Evolutionary conservation across 1,140 invertebrate genomes (phyloP).

Genomic region (Drosophila sp.): DNA sequence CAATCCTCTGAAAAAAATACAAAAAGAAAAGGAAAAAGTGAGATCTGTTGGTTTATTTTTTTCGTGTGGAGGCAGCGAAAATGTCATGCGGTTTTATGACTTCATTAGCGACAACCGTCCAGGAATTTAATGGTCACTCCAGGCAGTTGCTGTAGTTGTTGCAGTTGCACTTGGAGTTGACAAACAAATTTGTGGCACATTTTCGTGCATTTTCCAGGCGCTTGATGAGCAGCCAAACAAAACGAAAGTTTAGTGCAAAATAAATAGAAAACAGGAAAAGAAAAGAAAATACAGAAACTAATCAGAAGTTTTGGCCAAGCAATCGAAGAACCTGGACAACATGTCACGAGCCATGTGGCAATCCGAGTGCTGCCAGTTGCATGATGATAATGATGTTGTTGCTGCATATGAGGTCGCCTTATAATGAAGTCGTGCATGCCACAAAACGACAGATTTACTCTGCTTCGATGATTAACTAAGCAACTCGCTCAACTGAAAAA

Average conservation of each 20-base stretch:
- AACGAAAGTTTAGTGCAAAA: conserved; percentile 60
- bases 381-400: conserved; percentile 35
- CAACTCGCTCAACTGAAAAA: conserved; percentile 33
- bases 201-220: conserved; percentile 62
- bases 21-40: conserved; percentile 58
- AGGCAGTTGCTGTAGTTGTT: not conserved
- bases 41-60: conserved; percentile 62
- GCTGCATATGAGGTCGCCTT: conserved; percentile 75
- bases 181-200: conserved; percentile 77
- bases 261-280: not conserved
- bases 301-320: conserved; percentile 56
- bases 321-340: conserved; percentile 46
- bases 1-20: conserved; percentile 49
- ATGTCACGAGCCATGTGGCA: conserved; percentile 65
- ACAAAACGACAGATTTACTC: conserved; percentile 43
- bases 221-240: conserved; percentile 59
- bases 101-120: conserved; percentile 74
- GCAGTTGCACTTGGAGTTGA: conserved; percentile 11
- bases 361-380: conserved; percentile 7
- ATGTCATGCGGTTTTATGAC: conserved; percentile 82
- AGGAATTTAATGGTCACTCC: conserved; percentile 70
- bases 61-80: conserved; percentile 61
- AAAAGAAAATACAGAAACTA: conserved; percentile 38
- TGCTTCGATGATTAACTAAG: conserved; percentile 66
- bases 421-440: conserved; percentile 81